Evolutionary conservation across 1,140 invertebrate genomes (phyloP).

Genomic region (Bombus impatiens): DNA sequence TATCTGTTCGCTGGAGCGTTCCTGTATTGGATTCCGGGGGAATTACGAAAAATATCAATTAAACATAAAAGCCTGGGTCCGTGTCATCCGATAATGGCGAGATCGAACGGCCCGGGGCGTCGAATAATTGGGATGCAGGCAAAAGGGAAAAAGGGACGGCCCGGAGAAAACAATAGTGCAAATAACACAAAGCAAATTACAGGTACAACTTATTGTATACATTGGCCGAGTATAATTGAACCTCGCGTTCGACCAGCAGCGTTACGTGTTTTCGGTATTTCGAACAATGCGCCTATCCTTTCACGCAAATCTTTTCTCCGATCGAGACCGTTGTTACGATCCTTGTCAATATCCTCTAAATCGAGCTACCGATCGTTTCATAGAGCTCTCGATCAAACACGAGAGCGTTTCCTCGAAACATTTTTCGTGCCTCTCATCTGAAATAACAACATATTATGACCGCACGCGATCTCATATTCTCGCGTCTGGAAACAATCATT

Average conservation of each 20-base stretch:
- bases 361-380: conserved; percentile 8
- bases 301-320: not conserved
- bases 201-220: conserved; percentile 63
- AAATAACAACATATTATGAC: no score
- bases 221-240: conserved; percentile 53
- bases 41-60: conserved; percentile 78
- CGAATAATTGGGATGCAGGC: conserved; percentile 71
- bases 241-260: conserved; percentile 46
- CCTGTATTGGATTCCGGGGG: conserved; percentile 72
- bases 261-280: conserved; percentile 38
- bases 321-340: not conserved
- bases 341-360: not conserved
- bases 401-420: not conserved
- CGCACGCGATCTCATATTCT: no score
- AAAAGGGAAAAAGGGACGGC: conserved; percentile 38
- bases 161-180: conserved; percentile 64
- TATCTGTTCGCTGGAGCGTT: conserved; percentile 72
- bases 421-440: no score
- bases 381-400: no score
- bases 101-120: conserved; percentile 70
- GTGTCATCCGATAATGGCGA: conserved; percentile 77
- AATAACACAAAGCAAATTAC: conserved; percentile 71
- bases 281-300: not conserved
- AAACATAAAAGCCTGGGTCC: conserved; percentile 73
- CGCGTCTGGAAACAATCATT: no score